Percentiles rank a stretch among this genome's conserved stretches.
These are phyloP conservation scores for Steatocranus sp. DNA, from an alignment of 2,797 vertebrate genomes.

Conservation along the genomic window DNA sequence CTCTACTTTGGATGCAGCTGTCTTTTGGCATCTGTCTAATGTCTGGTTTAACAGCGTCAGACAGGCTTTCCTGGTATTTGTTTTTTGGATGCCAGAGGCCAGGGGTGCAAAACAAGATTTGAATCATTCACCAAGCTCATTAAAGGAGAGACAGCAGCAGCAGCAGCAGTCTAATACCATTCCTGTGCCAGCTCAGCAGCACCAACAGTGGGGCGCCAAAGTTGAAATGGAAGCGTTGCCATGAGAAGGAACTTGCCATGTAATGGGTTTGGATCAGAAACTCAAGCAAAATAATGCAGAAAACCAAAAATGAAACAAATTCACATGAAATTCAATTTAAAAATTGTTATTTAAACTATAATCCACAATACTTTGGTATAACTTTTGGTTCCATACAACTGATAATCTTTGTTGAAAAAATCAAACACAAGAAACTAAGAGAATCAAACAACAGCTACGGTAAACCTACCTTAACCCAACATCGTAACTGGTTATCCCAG, in stretches of 20 bases:
- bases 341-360: neutral
- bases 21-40: slow-evolving; percentile 4
- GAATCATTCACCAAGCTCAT: slow-evolving; percentile 45
- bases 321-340: neutral
- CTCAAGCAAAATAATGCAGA: neutral
- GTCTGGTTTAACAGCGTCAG: slow-evolving; percentile 18
- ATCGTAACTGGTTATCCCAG: neutral
- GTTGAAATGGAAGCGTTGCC: slow-evolving; percentile 28
- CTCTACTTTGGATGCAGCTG: neutral
- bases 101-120: slow-evolving; percentile 30
- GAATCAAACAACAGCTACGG: neutral
- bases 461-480: neutral
- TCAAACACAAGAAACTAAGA: neutral
- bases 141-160: slow-evolving; percentile 34
- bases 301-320: neutral
- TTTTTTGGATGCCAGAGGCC: slow-evolving; percentile 36
- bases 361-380: neutral
- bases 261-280: slow-evolving; percentile 15
- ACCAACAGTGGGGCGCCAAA: slow-evolving; percentile 15
- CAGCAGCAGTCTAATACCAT: slow-evolving; percentile 16
- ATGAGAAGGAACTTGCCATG: neutral
- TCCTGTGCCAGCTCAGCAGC: slow-evolving; percentile 51
- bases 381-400: neutral
- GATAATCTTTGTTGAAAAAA: neutral
- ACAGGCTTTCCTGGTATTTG: neutral